Percentiles rank a stretch among this genome's conserved stretches.
phyloP scores from a whole-genome alignment of 2,797 vertebrate genomes.

The Coracias cyanogaster region DNA sequence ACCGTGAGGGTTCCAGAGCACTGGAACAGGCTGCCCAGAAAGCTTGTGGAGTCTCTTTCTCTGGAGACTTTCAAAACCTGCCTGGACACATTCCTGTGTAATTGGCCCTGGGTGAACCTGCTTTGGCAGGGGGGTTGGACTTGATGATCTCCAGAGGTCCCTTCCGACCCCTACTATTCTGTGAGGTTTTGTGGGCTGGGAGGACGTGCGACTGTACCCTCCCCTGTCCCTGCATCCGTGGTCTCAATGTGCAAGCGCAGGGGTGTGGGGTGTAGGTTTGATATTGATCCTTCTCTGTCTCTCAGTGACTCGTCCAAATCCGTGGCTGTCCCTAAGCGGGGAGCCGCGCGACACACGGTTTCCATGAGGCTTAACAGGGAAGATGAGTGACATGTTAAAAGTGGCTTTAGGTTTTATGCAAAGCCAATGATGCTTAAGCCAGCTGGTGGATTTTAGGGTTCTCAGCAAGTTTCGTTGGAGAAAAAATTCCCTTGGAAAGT shows the following conservation, averaged over 20 bases:
- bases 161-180: too few species aligned
- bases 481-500: background rate
- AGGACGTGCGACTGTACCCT: background rate
- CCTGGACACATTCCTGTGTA: too few species aligned
- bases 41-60: background rate
- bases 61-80: too few species aligned
- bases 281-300: rapidly evolving
- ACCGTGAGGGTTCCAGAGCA: too few species aligned
- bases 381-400: constrained; percentile 6
- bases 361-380: background rate
- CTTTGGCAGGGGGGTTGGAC: too few species aligned
- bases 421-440: constrained; percentile 27
- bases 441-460: background rate
- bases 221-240: rapidly evolving
- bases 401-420: constrained; percentile 57
- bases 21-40: too few species aligned
- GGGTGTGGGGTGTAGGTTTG: background rate
- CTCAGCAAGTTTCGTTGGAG: background rate
- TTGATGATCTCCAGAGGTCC: too few species aligned
- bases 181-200: background rate
- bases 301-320: background rate
- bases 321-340: rapidly evolving
- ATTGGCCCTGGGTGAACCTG: too few species aligned
- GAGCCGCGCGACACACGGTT: rapidly evolving
- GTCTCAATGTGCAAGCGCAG: background rate